Conservation (phyloP, 1,140 invertebrate genomes). For the Sinonovacula constricta region DNA sequence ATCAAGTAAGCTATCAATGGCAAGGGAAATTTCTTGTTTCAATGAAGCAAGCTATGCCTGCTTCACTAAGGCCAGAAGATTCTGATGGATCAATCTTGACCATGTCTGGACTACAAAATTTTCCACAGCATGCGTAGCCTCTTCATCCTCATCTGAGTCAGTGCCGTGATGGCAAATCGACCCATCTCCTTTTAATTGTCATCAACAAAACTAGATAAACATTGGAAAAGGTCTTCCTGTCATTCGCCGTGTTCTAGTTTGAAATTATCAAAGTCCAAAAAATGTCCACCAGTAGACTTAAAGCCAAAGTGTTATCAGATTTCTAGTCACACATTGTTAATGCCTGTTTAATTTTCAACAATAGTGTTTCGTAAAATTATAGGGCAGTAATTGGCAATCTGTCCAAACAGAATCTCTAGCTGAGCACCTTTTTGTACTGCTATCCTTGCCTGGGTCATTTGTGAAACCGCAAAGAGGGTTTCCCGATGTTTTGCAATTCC, state of each 20-base stretch:
- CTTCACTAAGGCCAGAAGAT: slow-evolving; percentile 16
- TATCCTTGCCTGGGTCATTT: slow-evolving; percentile 23
- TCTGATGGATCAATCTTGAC: background rate
- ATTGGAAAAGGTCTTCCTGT: slow-evolving; percentile 57
- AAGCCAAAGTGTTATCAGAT: slow-evolving; percentile 57
- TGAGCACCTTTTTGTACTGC: slow-evolving; percentile 41
- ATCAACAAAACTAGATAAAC: slow-evolving; percentile 21
- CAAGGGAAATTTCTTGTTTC: too few species aligned
- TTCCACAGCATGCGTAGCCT: slow-evolving; percentile 21
- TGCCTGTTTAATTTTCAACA: slow-evolving; percentile 48
- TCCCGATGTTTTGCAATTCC: slow-evolving; percentile 11
- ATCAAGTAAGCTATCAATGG: too few species aligned
- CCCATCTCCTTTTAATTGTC: background rate
- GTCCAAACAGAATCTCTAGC: slow-evolving; percentile 54
- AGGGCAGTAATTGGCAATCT: slow-evolving; percentile 57
- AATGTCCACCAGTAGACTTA: slow-evolving; percentile 55
- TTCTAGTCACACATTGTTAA: slow-evolving; percentile 46
- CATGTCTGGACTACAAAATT: background rate
- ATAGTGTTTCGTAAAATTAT: slow-evolving; percentile 55
- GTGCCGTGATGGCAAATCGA: slow-evolving; percentile 47
- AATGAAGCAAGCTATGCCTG: slow-evolving; percentile 21
- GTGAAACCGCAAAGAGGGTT: slow-evolving; percentile 34
- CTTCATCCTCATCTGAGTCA: slow-evolving; percentile 43
- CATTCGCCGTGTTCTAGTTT: slow-evolving; percentile 45
- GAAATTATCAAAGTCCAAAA: slow-evolving; percentile 53